phyloP scores from a whole-genome alignment of 2,113 vertebrate genomes.

The Caloenas nicobarica region DNA sequence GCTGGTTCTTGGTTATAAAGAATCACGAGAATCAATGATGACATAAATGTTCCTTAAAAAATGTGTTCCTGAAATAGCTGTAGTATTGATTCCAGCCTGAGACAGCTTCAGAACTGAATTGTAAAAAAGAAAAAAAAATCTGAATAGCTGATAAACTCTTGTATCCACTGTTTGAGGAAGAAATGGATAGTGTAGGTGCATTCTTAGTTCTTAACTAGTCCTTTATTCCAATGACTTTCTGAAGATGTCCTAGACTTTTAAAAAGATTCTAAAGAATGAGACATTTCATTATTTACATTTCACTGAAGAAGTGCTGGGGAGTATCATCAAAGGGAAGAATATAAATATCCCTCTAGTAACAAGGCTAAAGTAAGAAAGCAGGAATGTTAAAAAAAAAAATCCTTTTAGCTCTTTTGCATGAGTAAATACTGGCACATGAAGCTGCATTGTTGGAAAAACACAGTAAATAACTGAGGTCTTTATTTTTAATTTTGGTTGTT shows the following conservation, averaged over 20 bases:
- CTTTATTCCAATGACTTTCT: background rate
- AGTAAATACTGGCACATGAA: background rate
- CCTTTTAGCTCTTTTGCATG: background rate
- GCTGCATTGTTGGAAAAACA: background rate
- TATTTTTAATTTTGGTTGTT: background rate
- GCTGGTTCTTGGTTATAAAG: background rate
- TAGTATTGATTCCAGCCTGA: slow-evolving; percentile 20
- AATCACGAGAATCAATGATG: background rate
- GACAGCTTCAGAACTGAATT: background rate
- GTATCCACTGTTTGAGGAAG: background rate
- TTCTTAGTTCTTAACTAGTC: background rate
- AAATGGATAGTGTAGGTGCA: background rate
- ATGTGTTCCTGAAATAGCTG: background rate
- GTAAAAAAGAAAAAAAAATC: background rate
- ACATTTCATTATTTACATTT: background rate
- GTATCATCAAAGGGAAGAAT: background rate
- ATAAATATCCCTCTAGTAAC: background rate
- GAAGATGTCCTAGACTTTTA: background rate
- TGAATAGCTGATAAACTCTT: background rate
- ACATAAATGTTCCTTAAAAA: slow-evolving; percentile 34
- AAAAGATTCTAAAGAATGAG: background rate
- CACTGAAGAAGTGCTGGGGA: background rate
- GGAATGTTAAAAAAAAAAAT: background rate
- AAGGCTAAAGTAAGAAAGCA: background rate
- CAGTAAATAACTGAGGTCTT: background rate